phyloP scores from a whole-genome alignment of 2,113 vertebrate genomes.

The Diadophis punctatus region DNA sequence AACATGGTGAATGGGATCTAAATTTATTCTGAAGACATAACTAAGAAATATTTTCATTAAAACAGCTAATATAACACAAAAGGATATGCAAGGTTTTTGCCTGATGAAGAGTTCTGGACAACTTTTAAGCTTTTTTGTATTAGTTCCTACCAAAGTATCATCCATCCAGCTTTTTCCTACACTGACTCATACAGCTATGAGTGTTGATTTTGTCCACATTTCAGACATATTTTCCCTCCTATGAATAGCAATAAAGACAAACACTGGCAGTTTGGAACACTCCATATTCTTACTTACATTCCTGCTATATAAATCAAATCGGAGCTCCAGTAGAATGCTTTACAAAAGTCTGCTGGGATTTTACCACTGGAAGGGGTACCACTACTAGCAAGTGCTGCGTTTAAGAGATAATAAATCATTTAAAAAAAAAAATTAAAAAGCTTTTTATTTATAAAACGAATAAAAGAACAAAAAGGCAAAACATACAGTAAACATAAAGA shows the following conservation, averaged over 20 bases:
- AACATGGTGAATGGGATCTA: background rate
- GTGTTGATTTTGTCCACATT: background rate
- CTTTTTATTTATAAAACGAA: too few relatives aligned
- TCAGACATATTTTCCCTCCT: background rate
- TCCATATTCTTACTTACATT: background rate
- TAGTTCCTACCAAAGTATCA: background rate
- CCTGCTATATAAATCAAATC: background rate
- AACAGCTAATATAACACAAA: background rate
- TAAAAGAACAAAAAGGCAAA: too few relatives aligned
- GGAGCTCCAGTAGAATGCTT: background rate
- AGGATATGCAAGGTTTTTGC: background rate
- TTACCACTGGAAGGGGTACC: background rate
- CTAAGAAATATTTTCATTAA: background rate
- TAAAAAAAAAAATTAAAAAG: too few relatives aligned
- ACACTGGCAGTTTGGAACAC: background rate
- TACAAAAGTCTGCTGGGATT: background rate
- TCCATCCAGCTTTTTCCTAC: background rate
- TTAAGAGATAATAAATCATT: background rate
- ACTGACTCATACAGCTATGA: background rate
- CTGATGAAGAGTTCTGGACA: background rate
- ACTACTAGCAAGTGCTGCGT: background rate
- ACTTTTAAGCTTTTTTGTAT: background rate
- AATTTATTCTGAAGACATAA: background rate
- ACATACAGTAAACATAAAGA: too few relatives aligned
- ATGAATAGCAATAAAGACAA: background rate